Evolutionary conservation across 35 echinoderm and acorn worm genomes (phyloP).

Genomic region (Diadema setosum): DNA sequence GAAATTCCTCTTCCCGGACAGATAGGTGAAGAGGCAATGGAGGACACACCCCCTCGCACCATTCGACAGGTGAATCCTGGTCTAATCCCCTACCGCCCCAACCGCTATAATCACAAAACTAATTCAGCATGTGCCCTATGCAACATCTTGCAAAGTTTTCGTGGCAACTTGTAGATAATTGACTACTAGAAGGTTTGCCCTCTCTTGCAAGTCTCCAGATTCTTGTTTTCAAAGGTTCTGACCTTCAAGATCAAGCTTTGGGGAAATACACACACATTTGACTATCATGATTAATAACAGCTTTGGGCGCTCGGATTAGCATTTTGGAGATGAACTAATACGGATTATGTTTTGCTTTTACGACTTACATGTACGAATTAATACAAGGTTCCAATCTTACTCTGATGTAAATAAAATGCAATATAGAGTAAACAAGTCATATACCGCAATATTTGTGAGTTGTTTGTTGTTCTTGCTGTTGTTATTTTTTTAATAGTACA

Average conservation of each 20-base stretch:
- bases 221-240: background rate
- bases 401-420: no score
- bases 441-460: no score
- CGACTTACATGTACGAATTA: background rate
- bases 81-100: background rate
- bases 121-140: background rate
- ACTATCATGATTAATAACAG: background rate
- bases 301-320: background rate
- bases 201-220: background rate
- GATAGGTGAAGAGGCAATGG: background rate
- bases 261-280: background rate
- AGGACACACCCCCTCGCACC: background rate
- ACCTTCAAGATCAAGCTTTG: background rate
- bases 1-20: background rate
- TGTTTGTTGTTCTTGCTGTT: no score
- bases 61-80: background rate
- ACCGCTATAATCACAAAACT: background rate
- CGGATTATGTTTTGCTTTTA: background rate
- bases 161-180: background rate
- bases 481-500: no score
- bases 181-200: background rate
- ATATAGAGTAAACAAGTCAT: no score
- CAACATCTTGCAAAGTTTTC: background rate
- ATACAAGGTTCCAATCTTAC: no score
- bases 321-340: background rate